Evolutionary conservation across 2,888 invertebrate genomes (phyloP), one percentile per base, ranked within the genome.

Genomic region (Microctonus aethiopoides): DNA sequence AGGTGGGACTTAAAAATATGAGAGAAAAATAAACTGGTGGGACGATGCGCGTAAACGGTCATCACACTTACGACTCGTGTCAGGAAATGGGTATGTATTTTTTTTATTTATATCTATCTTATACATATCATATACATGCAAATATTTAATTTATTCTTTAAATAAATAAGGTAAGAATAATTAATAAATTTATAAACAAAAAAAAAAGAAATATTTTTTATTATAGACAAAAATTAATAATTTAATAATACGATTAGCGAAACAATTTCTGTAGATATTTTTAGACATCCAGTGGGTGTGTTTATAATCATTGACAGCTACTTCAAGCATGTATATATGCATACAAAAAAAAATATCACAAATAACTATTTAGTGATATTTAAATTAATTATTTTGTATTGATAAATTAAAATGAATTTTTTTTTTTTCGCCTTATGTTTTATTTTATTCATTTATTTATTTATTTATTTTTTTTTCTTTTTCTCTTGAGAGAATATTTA

Each of bases 21-120:
- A 84, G 78, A 81, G 79, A 79, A 76, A 83, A 80, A 81, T 70
- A n/a, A 78, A 73, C 75, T 76, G 36, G 70, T 65, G 70, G 63
- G 72, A 84, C 79, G 81, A 85, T 84, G 85, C 84, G 83, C 81
- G 82, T 85, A 75, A 85, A 84, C 83, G 85, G 83, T 78, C 82
- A 84, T 78, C 80, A 76, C 70, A 75, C 79, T 72, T 79, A 82
- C 74, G 77, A 77, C 76, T 78, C 80, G 74, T 80, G 79, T 79
- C 81, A 80, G 80, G 83, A 84, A 83, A 84, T 81, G 84, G 83
- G 85, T 84, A 79, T 81, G 81, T 69, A 22, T 56, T 52, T 57
- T 16, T 13, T 36, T 57, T 26, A 32, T 32, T 62, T 62, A 10
- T 24, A 16, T 61, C n/a, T 34, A 10, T 34, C 57, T 13, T 26